These are phyloP conservation scores for Gambusia yucatana DNA, from an alignment of 2,797 vertebrate species.

Conservation along the genomic window DNA sequence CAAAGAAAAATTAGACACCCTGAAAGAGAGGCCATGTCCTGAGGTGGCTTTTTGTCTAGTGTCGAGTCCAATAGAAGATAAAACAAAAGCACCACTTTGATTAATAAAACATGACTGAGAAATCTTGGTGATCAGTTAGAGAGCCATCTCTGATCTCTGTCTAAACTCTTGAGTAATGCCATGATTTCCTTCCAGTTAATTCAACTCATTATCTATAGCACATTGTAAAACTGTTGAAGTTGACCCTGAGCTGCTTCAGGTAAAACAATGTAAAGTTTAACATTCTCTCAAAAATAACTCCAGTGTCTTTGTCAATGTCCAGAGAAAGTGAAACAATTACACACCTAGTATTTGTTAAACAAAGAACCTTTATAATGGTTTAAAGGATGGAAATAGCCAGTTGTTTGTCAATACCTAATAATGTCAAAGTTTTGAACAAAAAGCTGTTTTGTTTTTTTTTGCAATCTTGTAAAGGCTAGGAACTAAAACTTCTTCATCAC, in stretches of 20 bases:
- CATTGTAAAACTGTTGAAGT: background rate
- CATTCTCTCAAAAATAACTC: background rate
- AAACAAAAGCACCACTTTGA: constrained; percentile 50
- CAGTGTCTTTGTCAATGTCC: background rate
- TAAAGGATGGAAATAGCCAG: background rate
- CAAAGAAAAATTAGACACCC: constrained; percentile 68
- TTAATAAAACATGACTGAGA: constrained; percentile 72
- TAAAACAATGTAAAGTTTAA: background rate
- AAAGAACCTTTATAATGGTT: background rate
- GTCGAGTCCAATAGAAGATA: constrained; percentile 33
- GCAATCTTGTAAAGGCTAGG: background rate
- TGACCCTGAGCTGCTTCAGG: background rate
- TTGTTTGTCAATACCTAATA: background rate
- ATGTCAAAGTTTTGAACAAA: background rate
- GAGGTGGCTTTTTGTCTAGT: constrained; percentile 40
- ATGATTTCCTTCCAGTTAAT: constrained; percentile 1
- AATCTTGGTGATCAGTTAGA: constrained; percentile 54
- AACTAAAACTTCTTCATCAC: background rate
- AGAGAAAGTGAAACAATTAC: background rate
- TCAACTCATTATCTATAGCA: background rate
- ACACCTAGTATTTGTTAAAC: background rate
- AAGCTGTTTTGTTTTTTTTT: too few relatives aligned
- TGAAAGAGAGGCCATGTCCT: constrained; percentile 56
- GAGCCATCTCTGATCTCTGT: constrained; percentile 65
- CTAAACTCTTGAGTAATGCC: constrained; percentile 42